Evolutionary conservation across 2,888 invertebrate species (phyloP), one percentile per base, ranked within the genome.

Genomic region (Harmothoe impar): DNA sequence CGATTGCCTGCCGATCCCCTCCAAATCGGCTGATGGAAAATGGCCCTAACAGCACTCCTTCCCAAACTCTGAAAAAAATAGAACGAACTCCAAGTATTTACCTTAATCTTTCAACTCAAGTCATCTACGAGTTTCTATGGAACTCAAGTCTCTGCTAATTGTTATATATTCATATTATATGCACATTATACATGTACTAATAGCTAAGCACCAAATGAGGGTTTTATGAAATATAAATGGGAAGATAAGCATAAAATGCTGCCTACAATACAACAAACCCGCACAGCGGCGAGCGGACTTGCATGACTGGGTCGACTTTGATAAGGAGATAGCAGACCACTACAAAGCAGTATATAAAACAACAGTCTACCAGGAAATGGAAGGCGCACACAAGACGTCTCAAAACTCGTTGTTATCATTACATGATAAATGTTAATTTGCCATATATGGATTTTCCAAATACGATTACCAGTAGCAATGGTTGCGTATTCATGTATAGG

Each of bases 161-260:
- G 43, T 43, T 10, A 43, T 43, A 43, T 43, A 43, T 43, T 7
- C 43, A 43, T 10, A 43, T 43, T n/a, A n/a, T 17, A 52, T 7
- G 10, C n/a, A 68, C 68, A 68, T 29, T 77, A 15, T 25, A 77
- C 31, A 12, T 62, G 25, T 31, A 81, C 81, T 81, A 81, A 43
- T 81, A 33, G 43, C 81, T 81, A 81, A 81, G 81, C 81, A 81
- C 81, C 81, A 81, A 81, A 81, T 81, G 43, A 31, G 31, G 81
- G 81, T 33, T 81, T 33, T 35, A 29, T 72, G 25, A 29, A n/a
- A 29, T 72, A 72, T 77, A 43, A 17, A 81, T 81, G 20, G 17
- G 25, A 15, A n/a, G 33, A 81, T 43, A 81, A 81, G 81, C 81
- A 81, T 81, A 81, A 81, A 81, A 81, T 81, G 81, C 81, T 81